Evolutionary conservation across 2,113 vertebrate species (phyloP).

Genomic region (Amphiprion ocellaris): DNA sequence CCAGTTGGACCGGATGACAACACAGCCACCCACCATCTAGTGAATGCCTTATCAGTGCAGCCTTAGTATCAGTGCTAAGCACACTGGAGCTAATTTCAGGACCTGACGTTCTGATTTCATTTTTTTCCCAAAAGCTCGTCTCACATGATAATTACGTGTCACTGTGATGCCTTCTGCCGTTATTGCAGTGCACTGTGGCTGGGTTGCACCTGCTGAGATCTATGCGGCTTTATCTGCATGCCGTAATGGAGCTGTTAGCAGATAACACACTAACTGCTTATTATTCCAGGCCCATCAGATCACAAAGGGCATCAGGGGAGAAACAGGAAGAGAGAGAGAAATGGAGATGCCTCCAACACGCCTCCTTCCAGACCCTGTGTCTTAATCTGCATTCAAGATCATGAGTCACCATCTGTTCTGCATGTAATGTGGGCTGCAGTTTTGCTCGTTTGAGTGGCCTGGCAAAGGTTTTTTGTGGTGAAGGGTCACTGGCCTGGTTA

Average conservation of each 20-base stretch:
- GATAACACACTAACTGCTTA: conserved; percentile 75
- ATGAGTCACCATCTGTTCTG: conserved; percentile 32
- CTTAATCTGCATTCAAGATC: conserved; percentile 48
- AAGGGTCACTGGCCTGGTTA: conserved; percentile 19
- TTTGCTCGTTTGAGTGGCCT: neutral
- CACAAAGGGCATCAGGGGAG: conserved; percentile 51
- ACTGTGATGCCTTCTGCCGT: conserved; percentile 44
- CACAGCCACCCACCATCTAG: neutral
- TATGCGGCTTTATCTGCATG: conserved; percentile 53
- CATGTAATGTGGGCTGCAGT: conserved; percentile 2
- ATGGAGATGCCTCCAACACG: conserved; percentile 12
- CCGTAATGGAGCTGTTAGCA: conserved; percentile 67
- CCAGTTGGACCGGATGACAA: neutral
- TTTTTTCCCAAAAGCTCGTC: conserved; percentile 22
- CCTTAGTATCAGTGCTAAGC: conserved; percentile 38
- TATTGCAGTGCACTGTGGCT: conserved; percentile 50
- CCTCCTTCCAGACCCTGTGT: conserved; percentile 26
- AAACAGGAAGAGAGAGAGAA: conserved; percentile 1
- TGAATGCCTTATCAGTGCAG: conserved; percentile 2
- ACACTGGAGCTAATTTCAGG: conserved; percentile 32
- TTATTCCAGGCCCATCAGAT: conserved; percentile 74
- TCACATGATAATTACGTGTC: conserved; percentile 70
- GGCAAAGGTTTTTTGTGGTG: conserved; percentile 14
- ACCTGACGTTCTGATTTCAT: conserved; percentile 12
- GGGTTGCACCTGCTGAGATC: conserved; percentile 69